A percentile compares a stretch with the other conserved stretches of the same genome.
phyloP scores from a whole-genome alignment of 2,113 vertebrate species.

The Grammomys dolichurus region DNA sequence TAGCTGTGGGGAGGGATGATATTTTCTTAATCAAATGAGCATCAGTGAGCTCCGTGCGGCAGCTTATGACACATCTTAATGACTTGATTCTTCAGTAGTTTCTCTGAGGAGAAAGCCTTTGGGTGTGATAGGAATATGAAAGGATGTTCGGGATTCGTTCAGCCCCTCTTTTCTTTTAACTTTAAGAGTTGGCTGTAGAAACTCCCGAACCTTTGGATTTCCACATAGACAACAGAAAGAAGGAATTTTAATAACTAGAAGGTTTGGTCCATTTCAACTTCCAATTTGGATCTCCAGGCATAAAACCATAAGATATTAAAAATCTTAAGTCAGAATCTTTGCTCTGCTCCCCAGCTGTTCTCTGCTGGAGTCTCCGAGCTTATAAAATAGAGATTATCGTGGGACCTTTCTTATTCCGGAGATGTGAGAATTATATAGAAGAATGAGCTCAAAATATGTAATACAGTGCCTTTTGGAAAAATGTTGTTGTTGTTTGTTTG shows the following conservation, averaged over 20 bases:
- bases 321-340: background rate
- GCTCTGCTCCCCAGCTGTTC: background rate
- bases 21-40: slow-evolving; percentile 75
- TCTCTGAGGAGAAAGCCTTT: slow-evolving; percentile 63
- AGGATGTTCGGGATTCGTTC: background rate
- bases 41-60: slow-evolving; percentile 33
- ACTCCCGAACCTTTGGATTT: background rate
- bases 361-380: background rate
- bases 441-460: background rate
- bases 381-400: background rate
- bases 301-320: background rate
- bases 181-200: background rate
- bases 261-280: background rate
- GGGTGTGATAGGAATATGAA: slow-evolving; percentile 1
- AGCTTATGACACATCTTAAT: slow-evolving; percentile 64
- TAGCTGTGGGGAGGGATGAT: slow-evolving; percentile 63
- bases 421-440: background rate
- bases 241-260: slow-evolving; percentile 9
- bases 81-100: slow-evolving; percentile 45
- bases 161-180: background rate
- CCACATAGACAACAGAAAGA: background rate
- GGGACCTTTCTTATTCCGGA: background rate
- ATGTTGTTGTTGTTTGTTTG: background rate
- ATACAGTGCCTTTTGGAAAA: background rate
- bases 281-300: background rate